Percentiles rank a stretch among this genome's conserved stretches.
These are phyloP conservation scores for Acanthiza pusilla DNA, from an alignment of 2,797 vertebrate species.

Conservation along the genomic window DNA sequence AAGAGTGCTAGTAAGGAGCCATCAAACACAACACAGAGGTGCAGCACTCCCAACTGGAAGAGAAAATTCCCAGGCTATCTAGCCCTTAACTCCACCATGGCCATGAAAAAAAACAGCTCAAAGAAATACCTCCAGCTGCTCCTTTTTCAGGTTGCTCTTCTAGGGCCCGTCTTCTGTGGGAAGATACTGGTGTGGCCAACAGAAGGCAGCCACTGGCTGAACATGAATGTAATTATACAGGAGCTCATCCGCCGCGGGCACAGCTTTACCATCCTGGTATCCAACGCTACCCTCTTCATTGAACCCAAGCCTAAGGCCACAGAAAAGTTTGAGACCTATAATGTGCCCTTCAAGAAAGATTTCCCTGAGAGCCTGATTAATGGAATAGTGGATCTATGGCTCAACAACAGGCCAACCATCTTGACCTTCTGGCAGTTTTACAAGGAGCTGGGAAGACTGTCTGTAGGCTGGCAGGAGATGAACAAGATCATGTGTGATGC, in stretches of 20 bases:
- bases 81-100: neutral
- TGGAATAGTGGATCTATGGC: constrained; percentile 63
- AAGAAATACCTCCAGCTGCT: constrained; percentile 59
- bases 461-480: neutral
- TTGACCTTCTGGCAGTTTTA: constrained; percentile 75
- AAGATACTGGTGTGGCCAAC: constrained; percentile 85
- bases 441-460: constrained; percentile 51
- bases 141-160: constrained; percentile 44
- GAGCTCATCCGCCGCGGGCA: constrained; percentile 76
- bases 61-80: neutral
- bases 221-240: constrained; percentile 78
- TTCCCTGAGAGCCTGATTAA: constrained; percentile 16
- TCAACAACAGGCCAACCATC: constrained; percentile 69
- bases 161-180: constrained; percentile 59
- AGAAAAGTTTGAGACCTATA: constrained; percentile 59
- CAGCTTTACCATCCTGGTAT: constrained; percentile 73
- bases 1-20: neutral
- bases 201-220: constrained; percentile 87
- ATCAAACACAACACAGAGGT: neutral
- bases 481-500: constrained; percentile 67
- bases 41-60: neutral
- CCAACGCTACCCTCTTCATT: constrained; percentile 72
- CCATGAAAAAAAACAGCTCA: neutral
- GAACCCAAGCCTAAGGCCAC: constrained; percentile 31
- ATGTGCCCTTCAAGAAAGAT: constrained; percentile 50